phyloP scores from a whole-genome alignment of 2,888 invertebrate genomes.

The Troglohyphantes excavatus region DNA sequence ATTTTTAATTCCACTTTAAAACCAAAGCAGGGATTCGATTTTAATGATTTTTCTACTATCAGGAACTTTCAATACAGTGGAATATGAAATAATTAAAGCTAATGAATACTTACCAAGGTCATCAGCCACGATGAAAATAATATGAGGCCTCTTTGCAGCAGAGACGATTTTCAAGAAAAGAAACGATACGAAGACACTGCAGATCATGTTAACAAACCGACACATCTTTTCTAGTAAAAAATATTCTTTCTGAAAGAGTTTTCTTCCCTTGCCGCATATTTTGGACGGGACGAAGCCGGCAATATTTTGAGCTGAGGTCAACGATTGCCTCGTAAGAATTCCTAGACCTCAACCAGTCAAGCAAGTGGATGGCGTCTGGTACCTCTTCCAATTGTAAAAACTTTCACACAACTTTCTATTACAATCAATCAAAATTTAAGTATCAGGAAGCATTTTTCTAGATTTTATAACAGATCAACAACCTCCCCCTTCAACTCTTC shows the following conservation, averaged over 20 bases:
- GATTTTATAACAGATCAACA: too few species aligned
- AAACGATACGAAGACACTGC: background rate
- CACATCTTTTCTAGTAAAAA: conserved; percentile 28
- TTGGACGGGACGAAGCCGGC: conserved; percentile 10
- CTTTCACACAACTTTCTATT: too few species aligned
- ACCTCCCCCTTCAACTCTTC: too few species aligned
- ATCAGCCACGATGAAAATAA: conserved; percentile 76
- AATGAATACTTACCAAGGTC: conserved; percentile 69
- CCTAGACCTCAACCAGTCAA: conserved; percentile 54
- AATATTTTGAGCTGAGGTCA: conserved; percentile 53
- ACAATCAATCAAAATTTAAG: too few species aligned
- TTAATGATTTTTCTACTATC: too few species aligned
- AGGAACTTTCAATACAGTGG: background rate
- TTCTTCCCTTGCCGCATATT: background rate
- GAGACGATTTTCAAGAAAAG: background rate
- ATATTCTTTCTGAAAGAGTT: background rate
- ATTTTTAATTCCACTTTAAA: too few species aligned
- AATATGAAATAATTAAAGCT: background rate
- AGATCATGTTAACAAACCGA: background rate
- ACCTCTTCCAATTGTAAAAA: too few species aligned
- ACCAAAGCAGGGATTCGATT: too few species aligned
- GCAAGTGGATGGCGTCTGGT: conserved; percentile 18
- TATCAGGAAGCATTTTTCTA: too few species aligned
- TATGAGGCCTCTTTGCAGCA: conserved; percentile 58
- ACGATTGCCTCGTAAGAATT: conserved; percentile 54